Evolutionary conservation across 2,113 vertebrate genomes (phyloP).

Genomic region (Melanerpes aurifrons): DNA sequence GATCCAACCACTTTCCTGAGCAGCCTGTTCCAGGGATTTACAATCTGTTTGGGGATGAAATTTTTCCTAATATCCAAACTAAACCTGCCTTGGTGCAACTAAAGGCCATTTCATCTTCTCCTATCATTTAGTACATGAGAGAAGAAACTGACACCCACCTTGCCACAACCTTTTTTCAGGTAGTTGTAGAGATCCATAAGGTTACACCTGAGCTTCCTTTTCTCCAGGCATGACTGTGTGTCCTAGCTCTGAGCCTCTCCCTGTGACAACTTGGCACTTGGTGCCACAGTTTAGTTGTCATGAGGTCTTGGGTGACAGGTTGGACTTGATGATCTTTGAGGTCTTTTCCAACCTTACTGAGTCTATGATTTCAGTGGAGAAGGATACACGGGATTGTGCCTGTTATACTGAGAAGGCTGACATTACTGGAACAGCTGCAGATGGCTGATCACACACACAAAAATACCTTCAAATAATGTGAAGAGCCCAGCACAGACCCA

Average conservation of each 20-base stretch:
- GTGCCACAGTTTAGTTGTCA: no score
- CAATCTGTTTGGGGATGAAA: neutral
- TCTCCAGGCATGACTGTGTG: neutral
- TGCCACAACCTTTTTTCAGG: neutral
- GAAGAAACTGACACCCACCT: neutral
- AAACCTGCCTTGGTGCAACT: neutral
- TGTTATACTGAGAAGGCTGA: neutral
- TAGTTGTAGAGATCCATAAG: neutral
- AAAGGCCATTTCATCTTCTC: neutral
- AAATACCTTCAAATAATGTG: neutral
- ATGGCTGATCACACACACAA: accelerated
- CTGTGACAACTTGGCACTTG: neutral
- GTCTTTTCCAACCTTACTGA: no score
- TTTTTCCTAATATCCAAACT: neutral
- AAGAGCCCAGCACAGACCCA: neutral
- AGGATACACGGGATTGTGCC: neutral
- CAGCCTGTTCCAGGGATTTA: neutral
- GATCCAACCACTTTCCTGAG: neutral
- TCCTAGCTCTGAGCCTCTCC: neutral
- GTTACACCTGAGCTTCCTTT: neutral
- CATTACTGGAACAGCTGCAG: neutral
- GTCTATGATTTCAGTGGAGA: neutral
- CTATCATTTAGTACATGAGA: neutral
- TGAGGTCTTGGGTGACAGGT: no score
- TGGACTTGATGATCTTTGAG: no score